Percentiles rank a stretch among this genome's conserved stretches.
Evolutionary conservation across 1,140 invertebrate species (phyloP).

Genomic region (Drosophila neocordata): DNA sequence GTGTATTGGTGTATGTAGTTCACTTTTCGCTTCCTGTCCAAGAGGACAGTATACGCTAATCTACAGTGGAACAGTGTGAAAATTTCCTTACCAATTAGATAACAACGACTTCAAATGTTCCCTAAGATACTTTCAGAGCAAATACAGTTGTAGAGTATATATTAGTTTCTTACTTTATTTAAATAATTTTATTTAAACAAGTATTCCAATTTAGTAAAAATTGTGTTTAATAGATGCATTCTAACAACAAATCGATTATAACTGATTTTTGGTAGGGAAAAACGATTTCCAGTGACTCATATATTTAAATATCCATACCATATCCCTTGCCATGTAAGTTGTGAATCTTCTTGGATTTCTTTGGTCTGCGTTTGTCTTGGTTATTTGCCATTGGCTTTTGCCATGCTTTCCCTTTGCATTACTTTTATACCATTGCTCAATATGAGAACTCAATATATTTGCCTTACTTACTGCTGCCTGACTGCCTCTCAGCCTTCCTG

Average conservation of each 20-base stretch:
- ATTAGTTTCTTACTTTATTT: too few relatives aligned
- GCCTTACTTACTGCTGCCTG: slow-evolving; percentile 52
- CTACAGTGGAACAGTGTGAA: not conserved
- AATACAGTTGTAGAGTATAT: too few relatives aligned
- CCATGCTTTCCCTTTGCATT: slow-evolving; percentile 60
- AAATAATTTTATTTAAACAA: too few relatives aligned
- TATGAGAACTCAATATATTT: slow-evolving; percentile 81
- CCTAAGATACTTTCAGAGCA: not conserved
- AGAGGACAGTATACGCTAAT: slow-evolving; percentile 3
- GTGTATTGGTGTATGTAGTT: slow-evolving; percentile 3
- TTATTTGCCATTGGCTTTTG: slow-evolving; percentile 18
- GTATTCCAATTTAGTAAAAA: too few relatives aligned
- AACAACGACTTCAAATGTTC: not conserved
- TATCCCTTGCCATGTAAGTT: not conserved
- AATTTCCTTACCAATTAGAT: not conserved
- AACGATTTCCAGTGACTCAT: too few relatives aligned
- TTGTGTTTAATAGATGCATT: too few relatives aligned
- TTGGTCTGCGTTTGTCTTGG: slow-evolving; percentile 3
- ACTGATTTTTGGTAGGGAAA: too few relatives aligned
- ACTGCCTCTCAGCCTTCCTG: not conserved
- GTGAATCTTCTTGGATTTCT: slow-evolving; percentile 9
- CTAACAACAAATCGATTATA: too few relatives aligned
- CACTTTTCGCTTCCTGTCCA: slow-evolving; percentile 15
- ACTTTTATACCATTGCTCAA: slow-evolving; percentile 78
- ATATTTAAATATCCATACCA: not conserved